Conservation (phyloP, 2,888 invertebrate genomes). For the Dione vanillae region DNA sequence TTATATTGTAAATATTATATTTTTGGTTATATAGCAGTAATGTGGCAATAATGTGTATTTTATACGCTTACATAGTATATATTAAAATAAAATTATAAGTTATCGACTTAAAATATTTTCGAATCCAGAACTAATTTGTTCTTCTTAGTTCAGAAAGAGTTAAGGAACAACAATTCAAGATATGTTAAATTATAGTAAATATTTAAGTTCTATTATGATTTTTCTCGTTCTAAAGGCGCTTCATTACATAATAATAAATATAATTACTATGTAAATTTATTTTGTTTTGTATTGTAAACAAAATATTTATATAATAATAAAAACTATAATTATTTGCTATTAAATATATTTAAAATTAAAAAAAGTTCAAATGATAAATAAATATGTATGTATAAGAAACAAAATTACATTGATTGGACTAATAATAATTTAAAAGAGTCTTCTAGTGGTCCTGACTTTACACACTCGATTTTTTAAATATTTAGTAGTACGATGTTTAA, state of each 20-base stretch:
- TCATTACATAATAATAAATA: slow-evolving; percentile 7
- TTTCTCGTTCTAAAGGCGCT: slow-evolving; percentile 8
- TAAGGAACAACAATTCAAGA: slow-evolving; percentile 7
- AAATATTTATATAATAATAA: background rate
- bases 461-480: too few relatives aligned
- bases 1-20: background rate
- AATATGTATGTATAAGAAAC: too few relatives aligned
- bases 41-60: too few relatives aligned
- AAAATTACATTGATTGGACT: too few relatives aligned
- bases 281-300: background rate
- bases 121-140: slow-evolving; percentile 6
- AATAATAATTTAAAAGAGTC: too few relatives aligned
- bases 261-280: slow-evolving; percentile 1
- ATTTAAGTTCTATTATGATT: slow-evolving; percentile 20
- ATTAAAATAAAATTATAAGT: background rate
- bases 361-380: too few relatives aligned
- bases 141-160: background rate
- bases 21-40: background rate
- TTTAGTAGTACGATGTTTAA: too few relatives aligned
- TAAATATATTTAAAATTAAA: too few relatives aligned
- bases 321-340: too few relatives aligned
- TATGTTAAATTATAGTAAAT: too few relatives aligned
- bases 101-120: background rate
- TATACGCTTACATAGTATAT: background rate
- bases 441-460: too few relatives aligned